These are phyloP conservation scores for Anguilla japonica DNA, from an alignment of 2,113 vertebrate species.

Conservation along the genomic window DNA sequence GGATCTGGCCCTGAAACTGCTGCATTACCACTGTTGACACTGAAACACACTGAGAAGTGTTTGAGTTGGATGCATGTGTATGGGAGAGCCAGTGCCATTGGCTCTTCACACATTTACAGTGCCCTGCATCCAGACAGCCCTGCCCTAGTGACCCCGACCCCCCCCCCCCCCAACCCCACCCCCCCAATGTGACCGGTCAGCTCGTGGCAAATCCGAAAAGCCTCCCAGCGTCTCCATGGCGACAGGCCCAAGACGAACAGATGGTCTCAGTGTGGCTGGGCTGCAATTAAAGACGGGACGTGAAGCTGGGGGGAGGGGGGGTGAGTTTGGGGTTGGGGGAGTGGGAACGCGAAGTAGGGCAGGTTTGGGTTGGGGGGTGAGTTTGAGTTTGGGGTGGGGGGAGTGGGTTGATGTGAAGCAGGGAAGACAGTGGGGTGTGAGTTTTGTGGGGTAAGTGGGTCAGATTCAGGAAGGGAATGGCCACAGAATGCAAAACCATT, in stretches of 20 bases:
- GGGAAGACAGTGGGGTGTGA: too few relatives aligned
- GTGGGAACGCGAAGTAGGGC: constrained; percentile 10
- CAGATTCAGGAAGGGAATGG: constrained; percentile 44
- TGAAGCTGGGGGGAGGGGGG: constrained; percentile 39
- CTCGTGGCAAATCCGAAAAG: constrained; percentile 72
- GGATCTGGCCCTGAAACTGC: background rate
- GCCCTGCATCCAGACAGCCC: constrained; percentile 25
- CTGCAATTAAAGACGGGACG: constrained; percentile 73
- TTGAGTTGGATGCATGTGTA: background rate
- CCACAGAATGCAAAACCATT: background rate
- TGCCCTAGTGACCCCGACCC: constrained; percentile 35
- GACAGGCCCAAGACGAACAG: constrained; percentile 73
- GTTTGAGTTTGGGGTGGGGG: too few relatives aligned
- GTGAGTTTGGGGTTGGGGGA: constrained; percentile 52
- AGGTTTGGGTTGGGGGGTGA: too few relatives aligned
- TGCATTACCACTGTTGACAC: background rate
- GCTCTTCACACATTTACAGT: constrained; percentile 30
- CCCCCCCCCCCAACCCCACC: background rate
- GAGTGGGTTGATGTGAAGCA: too few relatives aligned
- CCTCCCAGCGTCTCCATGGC: constrained; percentile 75
- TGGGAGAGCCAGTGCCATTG: constrained; percentile 5
- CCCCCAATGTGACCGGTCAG: constrained; percentile 14
- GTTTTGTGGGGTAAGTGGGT: constrained; percentile 45
- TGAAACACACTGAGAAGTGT: background rate
- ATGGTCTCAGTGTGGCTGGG: constrained; percentile 73